Conservation (phyloP, 2,797 vertebrate species). For the Lagorchestes hirsutus region DNA sequence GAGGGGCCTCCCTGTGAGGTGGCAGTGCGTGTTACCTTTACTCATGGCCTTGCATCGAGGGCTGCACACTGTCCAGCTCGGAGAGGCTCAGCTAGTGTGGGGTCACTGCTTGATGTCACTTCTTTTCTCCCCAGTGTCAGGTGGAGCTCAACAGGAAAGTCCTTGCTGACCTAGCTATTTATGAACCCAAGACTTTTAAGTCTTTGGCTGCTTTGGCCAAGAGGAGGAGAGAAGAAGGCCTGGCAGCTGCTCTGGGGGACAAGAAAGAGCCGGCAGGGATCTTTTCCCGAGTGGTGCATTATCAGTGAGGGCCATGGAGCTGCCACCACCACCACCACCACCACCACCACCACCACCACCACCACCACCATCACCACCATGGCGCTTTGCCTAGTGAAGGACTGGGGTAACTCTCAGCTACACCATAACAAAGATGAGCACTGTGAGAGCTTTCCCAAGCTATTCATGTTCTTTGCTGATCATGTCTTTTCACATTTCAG, state of each 20-base stretch:
- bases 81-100: neutral
- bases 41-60: too few species aligned
- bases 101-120: neutral
- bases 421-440: neutral
- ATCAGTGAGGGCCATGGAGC: slow-evolving; percentile 74
- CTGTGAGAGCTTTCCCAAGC: neutral
- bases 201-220: slow-evolving; percentile 91
- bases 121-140: slow-evolving; percentile 87
- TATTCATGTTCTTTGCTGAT: neutral
- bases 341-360: too few species aligned
- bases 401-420: neutral
- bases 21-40: neutral
- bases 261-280: slow-evolving; percentile 93
- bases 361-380: accelerated
- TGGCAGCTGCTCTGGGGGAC: slow-evolving; percentile 91
- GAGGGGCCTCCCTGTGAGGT: neutral
- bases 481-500: slow-evolving; percentile 33
- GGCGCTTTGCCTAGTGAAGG: neutral
- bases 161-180: slow-evolving; percentile 92
- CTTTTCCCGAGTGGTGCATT: slow-evolving; percentile 91
- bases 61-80: neutral
- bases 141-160: slow-evolving; percentile 92
- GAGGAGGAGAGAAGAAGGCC: slow-evolving; percentile 92
- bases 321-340: accelerated
- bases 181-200: slow-evolving; percentile 94